Evolutionary conservation across 2,113 vertebrate species (phyloP), one percentile per base, ranked within the genome.

Genomic region (Taxidea taxus): DNA sequence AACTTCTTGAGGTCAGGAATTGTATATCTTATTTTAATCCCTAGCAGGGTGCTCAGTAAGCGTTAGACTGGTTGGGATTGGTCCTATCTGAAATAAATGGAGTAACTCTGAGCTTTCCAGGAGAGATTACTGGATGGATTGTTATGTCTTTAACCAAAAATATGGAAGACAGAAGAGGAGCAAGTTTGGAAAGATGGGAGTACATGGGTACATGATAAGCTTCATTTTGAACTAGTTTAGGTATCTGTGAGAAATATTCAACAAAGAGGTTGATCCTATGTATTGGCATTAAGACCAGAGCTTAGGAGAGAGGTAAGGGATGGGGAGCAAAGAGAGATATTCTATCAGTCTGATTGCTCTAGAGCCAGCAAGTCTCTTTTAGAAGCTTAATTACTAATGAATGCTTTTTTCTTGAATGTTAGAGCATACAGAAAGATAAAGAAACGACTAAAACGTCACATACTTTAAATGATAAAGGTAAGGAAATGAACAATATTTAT

Each of bases 401-500:
- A 42, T 91, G 12, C 56, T 74, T 87, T 83, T 80, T 51, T 72
- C 77, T 96, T 90, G 49, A 92, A 70, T 96, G 21, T 84, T 95
- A 84, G 58, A 84, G 25, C 54, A 85, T 21, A 68, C 39, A 90
- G 93, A 34, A 51, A 42, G 21, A 90, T 62, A 66, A 42, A 80
- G 60, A 60, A 90, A 60, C 0, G 2, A 7, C 27, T 44, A 68
- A 11, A 77, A 37, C 4, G 25, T 42, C 54, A 68, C 1, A 14
- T 44, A 8, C 20, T 62, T 70, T 37, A 70, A 34, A n/a, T 90
- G 23, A 89, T 20, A 15, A 3, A 90, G 93, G 93, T 97, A 97
- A 97, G 93, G 62, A 92, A 94, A 92, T 44, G 18, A 75, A 90
- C 13, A 90, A 27, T 90, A 85, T 81, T 87, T 82, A 34, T 54